Base-by-base conservation (phyloP, 2,797 vertebrate species). In the Graptemys geographica region DNA sequence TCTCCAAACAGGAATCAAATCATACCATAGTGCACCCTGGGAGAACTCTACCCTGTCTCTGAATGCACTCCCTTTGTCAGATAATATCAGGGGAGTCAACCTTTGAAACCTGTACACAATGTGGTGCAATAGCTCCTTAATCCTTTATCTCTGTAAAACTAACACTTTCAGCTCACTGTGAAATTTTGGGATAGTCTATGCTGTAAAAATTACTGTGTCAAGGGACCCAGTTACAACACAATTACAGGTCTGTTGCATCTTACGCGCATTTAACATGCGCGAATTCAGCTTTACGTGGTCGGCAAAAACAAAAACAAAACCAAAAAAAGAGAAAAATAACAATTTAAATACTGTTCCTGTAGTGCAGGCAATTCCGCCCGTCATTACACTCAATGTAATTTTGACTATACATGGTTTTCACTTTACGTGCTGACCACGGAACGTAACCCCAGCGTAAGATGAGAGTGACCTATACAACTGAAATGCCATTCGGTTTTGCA, bases 21-120 rank as follows among this genome's bases (percentile, higher is more conserved):
- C 3, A 8, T 0, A 74, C 74, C 27, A 31, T 11, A 19, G 27
- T 78, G 79, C 19, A 9, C 1, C 52, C 15, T 0, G 0, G 2
- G 27, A 81, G 11, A 86, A 59, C 37, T 53, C 65, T 90, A 56
- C 85, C 25, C 47, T 11, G 52, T 44, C 55, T 44, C 49, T 41
- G 11, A 33, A 91, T 47, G 18, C 25, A 53, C 79, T 86, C 47
- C 49, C 89, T 93, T 83, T 86, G 59, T 7, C 57, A 16, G 44
- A 5, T 8, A n/a, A 37, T 23, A 33, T 62, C 59, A 72, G 65
- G 44, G 51, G 76, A 90, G 33, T 91, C 80, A 89, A 59, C 65
- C 52, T 85, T 88, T 87, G 74, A 84, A 94, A 52, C 5, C 6
- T 23, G 59, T n/a, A 91, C 82, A 86, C 0, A 41, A 41, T 16